Base-by-base conservation (phyloP, 1,140 invertebrate genomes). In the Pogonomyrmex barbatus region DNA sequence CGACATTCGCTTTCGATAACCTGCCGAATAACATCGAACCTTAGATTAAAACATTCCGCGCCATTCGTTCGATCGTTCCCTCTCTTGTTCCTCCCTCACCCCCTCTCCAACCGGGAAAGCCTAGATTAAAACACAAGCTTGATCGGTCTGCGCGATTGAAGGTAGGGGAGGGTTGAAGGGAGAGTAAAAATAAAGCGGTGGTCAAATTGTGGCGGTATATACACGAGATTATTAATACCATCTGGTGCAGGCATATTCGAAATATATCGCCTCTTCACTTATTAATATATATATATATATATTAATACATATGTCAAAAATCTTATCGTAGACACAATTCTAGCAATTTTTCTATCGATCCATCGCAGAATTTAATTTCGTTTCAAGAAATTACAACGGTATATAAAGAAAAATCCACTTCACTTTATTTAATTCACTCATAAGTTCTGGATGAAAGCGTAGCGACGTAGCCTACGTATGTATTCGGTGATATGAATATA, bases 31-130 rank as follows among this genome's bases (percentile, higher is more conserved):
- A 75, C 76, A 45, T 84, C 71, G 76, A 68, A 60, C 78, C 63
- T 91, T 87, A 88, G 89, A 91, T 91, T 91, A 91, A 91, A 91
- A 88, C 78, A 87, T 89, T 83, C 79, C 67, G 56, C 87, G 45
- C 54, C 50, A 77, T 77, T 87, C 73, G 73, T 50, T 71, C 67
- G n/a, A 42, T 45, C 62, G 47, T 12, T 65, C n/a, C 14, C 67
- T 70, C 42, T 30, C 36, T 68, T 58, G n/a, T 79, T 78, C 45
- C 54, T 60, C 42, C 24, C 65, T 10, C 42, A 39, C 39, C 78
- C 65, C 24, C 45, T 39, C n/a, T 39, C n/a, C 79, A 73, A 50
- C 42, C 67, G 79, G 67, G 77, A 67, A 79, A 42, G 47, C 17
- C 47, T 62, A 70, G 88, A 89, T 89, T 87, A 81, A 89, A 89